Percentiles rank a stretch among this genome's conserved stretches.
Evolutionary conservation across 2,888 invertebrate genomes (phyloP).

Genomic region (Zeuzera pyrina): DNA sequence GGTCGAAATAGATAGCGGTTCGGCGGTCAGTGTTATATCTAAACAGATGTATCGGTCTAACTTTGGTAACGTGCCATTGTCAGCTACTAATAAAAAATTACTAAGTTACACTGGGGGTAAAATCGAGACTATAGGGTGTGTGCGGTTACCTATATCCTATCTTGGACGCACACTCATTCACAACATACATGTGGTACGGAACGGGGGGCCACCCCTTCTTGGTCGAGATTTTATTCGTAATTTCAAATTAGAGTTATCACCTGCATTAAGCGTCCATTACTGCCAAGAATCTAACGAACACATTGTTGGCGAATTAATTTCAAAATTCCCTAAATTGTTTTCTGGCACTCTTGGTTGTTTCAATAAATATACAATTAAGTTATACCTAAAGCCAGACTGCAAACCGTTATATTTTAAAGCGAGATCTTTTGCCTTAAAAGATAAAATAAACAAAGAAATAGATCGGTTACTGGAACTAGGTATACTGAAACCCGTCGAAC

Average conservation of each 20-base stretch:
- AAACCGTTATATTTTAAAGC: constrained; percentile 14
- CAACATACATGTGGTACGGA: background rate
- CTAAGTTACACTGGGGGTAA: background rate
- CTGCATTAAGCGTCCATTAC: background rate
- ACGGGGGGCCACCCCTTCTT: background rate
- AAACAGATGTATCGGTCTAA: constrained; percentile 6
- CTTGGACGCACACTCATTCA: no score
- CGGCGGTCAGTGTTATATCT: constrained; percentile 13
- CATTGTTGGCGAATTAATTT: background rate
- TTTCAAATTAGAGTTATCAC: background rate
- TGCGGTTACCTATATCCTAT: background rate
- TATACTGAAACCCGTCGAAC: constrained; percentile 13
- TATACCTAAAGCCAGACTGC: constrained; percentile 10
- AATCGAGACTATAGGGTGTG: background rate
- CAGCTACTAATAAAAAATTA: background rate
- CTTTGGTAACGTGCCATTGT: constrained; percentile 4
- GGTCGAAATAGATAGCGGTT: constrained; percentile 15
- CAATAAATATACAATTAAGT: constrained; percentile 11
- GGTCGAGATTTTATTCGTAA: background rate
- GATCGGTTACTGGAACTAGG: constrained; percentile 9
- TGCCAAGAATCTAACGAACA: background rate
- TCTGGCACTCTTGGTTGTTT: constrained; percentile 4
- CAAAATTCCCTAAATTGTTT: background rate
- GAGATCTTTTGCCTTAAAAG: constrained; percentile 10
- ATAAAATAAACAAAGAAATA: constrained; percentile 9